Conservation (phyloP, 2,888 invertebrate species). For the Vesta saturnalis region DNA sequence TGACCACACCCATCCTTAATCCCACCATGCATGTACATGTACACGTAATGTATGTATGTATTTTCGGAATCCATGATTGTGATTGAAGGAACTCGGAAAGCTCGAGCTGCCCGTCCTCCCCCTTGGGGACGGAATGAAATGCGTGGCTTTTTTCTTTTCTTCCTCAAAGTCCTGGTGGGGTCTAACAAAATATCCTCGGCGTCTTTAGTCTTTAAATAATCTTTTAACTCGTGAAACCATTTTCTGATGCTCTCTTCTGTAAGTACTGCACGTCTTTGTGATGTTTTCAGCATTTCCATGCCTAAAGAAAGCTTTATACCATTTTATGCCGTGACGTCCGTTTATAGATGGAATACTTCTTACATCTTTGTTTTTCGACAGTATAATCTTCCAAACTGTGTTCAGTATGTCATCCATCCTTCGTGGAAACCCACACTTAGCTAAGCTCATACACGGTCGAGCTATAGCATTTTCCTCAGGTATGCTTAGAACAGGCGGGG, state of each 20-base stretch:
- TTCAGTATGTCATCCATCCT: slow-evolving; percentile 23
- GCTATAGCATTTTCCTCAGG: slow-evolving; percentile 19
- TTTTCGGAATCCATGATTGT: too few relatives aligned
- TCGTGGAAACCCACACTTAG: slow-evolving; percentile 11
- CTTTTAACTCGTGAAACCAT: slow-evolving; percentile 34
- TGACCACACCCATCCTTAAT: too few relatives aligned
- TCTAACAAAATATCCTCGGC: slow-evolving; percentile 3
- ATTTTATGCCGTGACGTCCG: slow-evolving; percentile 36
- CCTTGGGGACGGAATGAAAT: too few relatives aligned
- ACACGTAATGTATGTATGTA: too few relatives aligned
- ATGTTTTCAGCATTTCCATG: slow-evolving; percentile 29
- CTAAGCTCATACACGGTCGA: slow-evolving; percentile 21
- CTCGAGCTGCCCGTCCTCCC: too few relatives aligned
- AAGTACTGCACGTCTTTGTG: slow-evolving; percentile 33
- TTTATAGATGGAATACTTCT: slow-evolving; percentile 21
- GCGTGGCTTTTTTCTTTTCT: too few relatives aligned
- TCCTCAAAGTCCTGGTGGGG: not conserved
- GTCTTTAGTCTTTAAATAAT: not conserved
- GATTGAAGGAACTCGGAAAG: too few relatives aligned
- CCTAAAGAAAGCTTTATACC: slow-evolving; percentile 35
- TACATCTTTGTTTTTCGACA: slow-evolving; percentile 10
- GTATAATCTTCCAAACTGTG: slow-evolving; percentile 19
- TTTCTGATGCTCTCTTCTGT: slow-evolving; percentile 31
- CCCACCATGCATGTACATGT: too few relatives aligned
- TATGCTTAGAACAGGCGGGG: slow-evolving; percentile 10